These are phyloP conservation scores for Pollenia labialis DNA, from an alignment of 2,888 invertebrate genomes.

Conservation along the genomic window DNA sequence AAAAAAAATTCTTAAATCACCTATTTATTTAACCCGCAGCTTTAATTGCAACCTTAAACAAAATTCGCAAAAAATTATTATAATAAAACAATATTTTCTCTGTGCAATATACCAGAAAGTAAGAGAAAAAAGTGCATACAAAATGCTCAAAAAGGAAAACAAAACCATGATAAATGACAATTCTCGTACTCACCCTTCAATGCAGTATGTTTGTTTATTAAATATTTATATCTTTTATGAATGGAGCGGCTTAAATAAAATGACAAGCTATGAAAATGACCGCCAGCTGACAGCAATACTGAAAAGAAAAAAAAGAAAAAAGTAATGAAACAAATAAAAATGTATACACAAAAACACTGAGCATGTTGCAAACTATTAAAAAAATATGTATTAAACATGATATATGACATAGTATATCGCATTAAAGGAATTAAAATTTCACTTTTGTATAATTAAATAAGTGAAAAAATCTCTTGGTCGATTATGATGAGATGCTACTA, in stretches of 20 bases:
- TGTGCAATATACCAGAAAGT: neutral
- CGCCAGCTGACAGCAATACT: slow-evolving; percentile 55
- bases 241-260: slow-evolving; percentile 55
- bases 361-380: slow-evolving; percentile 5
- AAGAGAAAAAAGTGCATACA: neutral
- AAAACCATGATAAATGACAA: slow-evolving; percentile 46
- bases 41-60: neutral
- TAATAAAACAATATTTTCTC: neutral
- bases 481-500: neutral
- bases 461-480: neutral
- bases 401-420: slow-evolving; percentile 39
- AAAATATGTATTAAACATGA: neutral
- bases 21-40: slow-evolving; percentile 7
- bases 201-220: slow-evolving; percentile 64
- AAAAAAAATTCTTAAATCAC: neutral
- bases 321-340: slow-evolving; percentile 27
- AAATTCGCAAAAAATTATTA: neutral
- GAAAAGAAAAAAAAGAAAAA: slow-evolving; percentile 41
- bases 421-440: slow-evolving; percentile 53
- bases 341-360: neutral
- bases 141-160: slow-evolving; percentile 1
- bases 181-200: slow-evolving; percentile 44
- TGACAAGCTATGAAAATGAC: slow-evolving; percentile 60
- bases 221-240: slow-evolving; percentile 65
- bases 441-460: slow-evolving; percentile 15